Evolutionary conservation across 2,888 invertebrate genomes (phyloP), one percentile per base, ranked within the genome.

Genomic region (Nectonema munidae): DNA sequence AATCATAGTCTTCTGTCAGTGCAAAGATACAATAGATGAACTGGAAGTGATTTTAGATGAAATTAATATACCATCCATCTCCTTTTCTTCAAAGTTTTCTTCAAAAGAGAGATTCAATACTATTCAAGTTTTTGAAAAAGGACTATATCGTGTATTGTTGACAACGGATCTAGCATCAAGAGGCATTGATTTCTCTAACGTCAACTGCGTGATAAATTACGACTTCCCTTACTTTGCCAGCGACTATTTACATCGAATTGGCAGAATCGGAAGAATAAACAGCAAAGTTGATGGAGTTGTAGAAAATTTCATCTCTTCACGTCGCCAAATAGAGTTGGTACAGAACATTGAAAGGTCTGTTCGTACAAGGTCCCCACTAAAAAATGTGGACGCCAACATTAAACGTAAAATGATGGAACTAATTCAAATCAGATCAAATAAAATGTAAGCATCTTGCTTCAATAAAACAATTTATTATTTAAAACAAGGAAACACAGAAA

Each of bases 401-500:
- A 34, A 34, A 34, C 17, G 35, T 5, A 34, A 34, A 34, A 34
- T 34, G n/a, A n/a, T n/a, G n/a, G n/a, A n/a, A n/a, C n/a, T n/a
- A n/a, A n/a, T n/a, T n/a, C n/a, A n/a, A n/a, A n/a, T n/a, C n/a
- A n/a, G n/a, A n/a, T n/a, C n/a, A n/a, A n/a, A n/a, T n/a, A n/a
- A n/a, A n/a, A n/a, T n/a, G n/a, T n/a, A n/a, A n/a, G n/a, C n/a
- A n/a, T n/a, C n/a, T n/a, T n/a, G n/a, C n/a, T n/a, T n/a, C n/a
- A n/a, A n/a, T n/a, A n/a, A n/a, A n/a, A n/a, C n/a, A n/a, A n/a
- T n/a, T n/a, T n/a, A n/a, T n/a, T n/a, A n/a, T n/a, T n/a, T n/a
- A n/a, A n/a, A n/a, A n/a, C n/a, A n/a, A n/a, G n/a, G n/a, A n/a
- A n/a, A n/a, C n/a, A n/a, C n/a, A n/a, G n/a, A n/a, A n/a, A n/a